Conservation (phyloP, 1,140 invertebrate genomes). For the Sycophila sp. region DNA sequence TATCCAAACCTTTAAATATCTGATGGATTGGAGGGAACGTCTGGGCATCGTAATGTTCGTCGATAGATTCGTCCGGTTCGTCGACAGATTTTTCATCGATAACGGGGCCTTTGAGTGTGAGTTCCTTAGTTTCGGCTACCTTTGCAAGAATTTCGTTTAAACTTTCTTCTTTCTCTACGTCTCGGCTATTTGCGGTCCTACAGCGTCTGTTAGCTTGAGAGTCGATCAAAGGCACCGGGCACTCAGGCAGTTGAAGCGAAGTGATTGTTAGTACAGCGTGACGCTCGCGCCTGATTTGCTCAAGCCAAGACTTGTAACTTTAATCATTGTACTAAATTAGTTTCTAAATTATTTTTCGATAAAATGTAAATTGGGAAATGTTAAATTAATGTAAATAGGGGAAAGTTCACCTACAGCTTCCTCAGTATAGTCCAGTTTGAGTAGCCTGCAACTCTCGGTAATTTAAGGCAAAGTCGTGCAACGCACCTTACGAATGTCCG, state of each 20-base stretch:
- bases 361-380: no score
- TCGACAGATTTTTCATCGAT: slow-evolving; percentile 26
- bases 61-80: slow-evolving; percentile 15
- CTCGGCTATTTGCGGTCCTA: slow-evolving; percentile 34
- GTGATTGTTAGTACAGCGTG: slow-evolving; percentile 57
- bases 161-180: slow-evolving; percentile 46
- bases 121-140: slow-evolving; percentile 38
- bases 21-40: slow-evolving; percentile 39
- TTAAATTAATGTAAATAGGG: no score
- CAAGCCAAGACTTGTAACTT: slow-evolving; percentile 56
- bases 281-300: slow-evolving; percentile 51
- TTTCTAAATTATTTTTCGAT: neutral
- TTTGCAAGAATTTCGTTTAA: slow-evolving; percentile 50
- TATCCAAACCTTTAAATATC: neutral
- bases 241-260: slow-evolving; percentile 58
- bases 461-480: no score
- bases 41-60: slow-evolving; percentile 41
- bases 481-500: no score
- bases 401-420: no score
- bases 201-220: slow-evolving; percentile 50
- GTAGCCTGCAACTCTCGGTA: no score
- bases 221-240: slow-evolving; percentile 56
- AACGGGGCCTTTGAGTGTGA: slow-evolving; percentile 11
- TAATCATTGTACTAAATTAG: neutral
- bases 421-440: no score